Evolutionary conservation across 2,888 invertebrate genomes (phyloP), one percentile per base, ranked within the genome.

Genomic region (Euphydryas editha): DNA sequence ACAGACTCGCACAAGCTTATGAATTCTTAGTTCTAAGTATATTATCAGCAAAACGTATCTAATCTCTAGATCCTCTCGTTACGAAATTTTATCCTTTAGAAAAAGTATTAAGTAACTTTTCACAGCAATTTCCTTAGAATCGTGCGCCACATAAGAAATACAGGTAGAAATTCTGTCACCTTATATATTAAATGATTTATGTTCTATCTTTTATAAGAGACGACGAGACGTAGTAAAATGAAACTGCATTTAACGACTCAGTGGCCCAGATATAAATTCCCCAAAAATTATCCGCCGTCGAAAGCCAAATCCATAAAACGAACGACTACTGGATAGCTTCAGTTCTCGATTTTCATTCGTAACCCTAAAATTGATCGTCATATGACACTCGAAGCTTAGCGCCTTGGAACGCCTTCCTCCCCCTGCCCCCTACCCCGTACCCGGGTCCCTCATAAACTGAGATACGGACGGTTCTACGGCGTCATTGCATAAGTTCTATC

Each of bases 331-430:
- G 70, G 71, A 71, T 73, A 70, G 70, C 69, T 69, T 62, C 61
- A 63, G 67, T 66, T 71, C 75, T 77, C 76, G 76, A 68, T 76
- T 77, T 76, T 74, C 63, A 76, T 77, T 79, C 79, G 81, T 82
- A 82, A 85, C 81, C 84, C 79, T 74, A 77, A 84, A n/a, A 84
- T 82, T 81, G 83, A 84, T 85, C 80, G 80, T 78, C 79, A 77
- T 77, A 81, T 79, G 83, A 79, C 82, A 79, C 74, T 70, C 75
- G 75, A 62, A 75, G 79, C 78, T 81, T 76, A 77, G 67, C 72
- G 58, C 75, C 72, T 73, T 59, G 70, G 68, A 70, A 24, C 62
- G 55, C 68, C 69, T 62, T 65, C 68, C 51, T 60, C 39, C 39
- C 39, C 69, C 77, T 63, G 60, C 59, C 49, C 69, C 59, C 64